phyloP scores from a whole-genome alignment of 2,113 vertebrate genomes.

The Coracopsis vasa region DNA sequence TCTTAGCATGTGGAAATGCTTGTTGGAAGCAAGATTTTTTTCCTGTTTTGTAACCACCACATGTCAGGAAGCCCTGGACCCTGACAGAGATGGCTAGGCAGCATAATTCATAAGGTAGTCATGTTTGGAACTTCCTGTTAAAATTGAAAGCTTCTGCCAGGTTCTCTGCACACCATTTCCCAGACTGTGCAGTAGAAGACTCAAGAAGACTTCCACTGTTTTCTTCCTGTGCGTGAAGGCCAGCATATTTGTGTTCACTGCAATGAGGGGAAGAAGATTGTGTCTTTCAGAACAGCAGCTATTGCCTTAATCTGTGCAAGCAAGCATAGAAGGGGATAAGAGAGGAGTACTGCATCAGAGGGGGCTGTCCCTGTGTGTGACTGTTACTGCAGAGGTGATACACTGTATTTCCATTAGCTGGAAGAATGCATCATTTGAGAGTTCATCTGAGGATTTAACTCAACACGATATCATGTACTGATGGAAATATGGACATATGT shows the following conservation, averaged over 20 bases:
- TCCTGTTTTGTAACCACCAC: neutral
- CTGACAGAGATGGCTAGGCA: neutral
- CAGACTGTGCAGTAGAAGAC: neutral
- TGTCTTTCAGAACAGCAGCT: neutral
- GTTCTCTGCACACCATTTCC: neutral
- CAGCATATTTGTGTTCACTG: neutral
- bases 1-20: neutral
- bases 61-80: neutral
- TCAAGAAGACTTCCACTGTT: neutral
- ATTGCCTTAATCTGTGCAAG: neutral
- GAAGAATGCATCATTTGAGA: neutral
- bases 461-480: neutral
- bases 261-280: neutral
- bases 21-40: neutral
- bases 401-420: neutral
- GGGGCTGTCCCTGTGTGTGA: neutral
- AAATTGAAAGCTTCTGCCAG: neutral
- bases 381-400: neutral
- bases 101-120: neutral
- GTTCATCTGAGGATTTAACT: neutral
- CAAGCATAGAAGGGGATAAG: neutral
- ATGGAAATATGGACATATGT: neutral
- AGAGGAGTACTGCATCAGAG: neutral
- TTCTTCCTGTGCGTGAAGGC: neutral
- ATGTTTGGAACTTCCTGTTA: neutral